Evolutionary conservation across 2,888 invertebrate genomes (phyloP).

Genomic region (Lamproptera curius): DNA sequence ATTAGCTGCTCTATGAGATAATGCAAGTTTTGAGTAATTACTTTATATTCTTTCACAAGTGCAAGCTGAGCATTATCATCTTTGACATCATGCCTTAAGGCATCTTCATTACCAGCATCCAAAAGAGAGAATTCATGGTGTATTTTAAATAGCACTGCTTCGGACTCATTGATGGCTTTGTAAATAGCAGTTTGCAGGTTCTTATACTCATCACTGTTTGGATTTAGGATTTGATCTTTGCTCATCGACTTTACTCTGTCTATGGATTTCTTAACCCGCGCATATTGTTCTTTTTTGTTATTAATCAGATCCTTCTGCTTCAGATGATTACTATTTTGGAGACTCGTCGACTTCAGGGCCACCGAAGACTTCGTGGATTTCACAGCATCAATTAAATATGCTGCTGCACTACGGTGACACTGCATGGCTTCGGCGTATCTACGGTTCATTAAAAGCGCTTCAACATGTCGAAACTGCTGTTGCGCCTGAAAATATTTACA

Average conservation of each 20-base stretch:
- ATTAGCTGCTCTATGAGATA: slow-evolving; percentile 77
- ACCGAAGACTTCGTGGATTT: slow-evolving; percentile 75
- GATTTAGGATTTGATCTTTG: slow-evolving; percentile 52
- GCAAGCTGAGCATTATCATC: slow-evolving; percentile 77
- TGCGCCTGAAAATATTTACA: slow-evolving; percentile 82
- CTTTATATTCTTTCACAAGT: slow-evolving; percentile 83
- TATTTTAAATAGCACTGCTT: slow-evolving; percentile 75
- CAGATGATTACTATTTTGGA: slow-evolving; percentile 84
- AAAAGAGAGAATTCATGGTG: no score
- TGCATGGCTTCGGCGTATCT: slow-evolving; percentile 85
- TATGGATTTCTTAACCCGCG: slow-evolving; percentile 66
- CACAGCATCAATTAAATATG: slow-evolving; percentile 80
- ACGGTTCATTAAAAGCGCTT: slow-evolving; percentile 80
- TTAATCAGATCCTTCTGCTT: slow-evolving; percentile 82
- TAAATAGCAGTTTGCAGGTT: slow-evolving; percentile 79
- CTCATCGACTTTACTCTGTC: slow-evolving; percentile 62
- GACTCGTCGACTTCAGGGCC: slow-evolving; percentile 82
- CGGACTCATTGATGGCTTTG: slow-evolving; percentile 82
- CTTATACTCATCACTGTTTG: slow-evolving; percentile 56
- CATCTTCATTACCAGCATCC: slow-evolving; percentile 27
- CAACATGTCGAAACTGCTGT: slow-evolving; percentile 84
- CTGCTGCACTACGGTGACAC: slow-evolving; percentile 84
- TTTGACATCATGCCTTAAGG: slow-evolving; percentile 31
- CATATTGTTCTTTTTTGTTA: slow-evolving; percentile 76
- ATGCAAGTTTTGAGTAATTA: slow-evolving; percentile 80